Conservation (phyloP, 2,888 invertebrate genomes). For the Homarus gammarus region DNA sequence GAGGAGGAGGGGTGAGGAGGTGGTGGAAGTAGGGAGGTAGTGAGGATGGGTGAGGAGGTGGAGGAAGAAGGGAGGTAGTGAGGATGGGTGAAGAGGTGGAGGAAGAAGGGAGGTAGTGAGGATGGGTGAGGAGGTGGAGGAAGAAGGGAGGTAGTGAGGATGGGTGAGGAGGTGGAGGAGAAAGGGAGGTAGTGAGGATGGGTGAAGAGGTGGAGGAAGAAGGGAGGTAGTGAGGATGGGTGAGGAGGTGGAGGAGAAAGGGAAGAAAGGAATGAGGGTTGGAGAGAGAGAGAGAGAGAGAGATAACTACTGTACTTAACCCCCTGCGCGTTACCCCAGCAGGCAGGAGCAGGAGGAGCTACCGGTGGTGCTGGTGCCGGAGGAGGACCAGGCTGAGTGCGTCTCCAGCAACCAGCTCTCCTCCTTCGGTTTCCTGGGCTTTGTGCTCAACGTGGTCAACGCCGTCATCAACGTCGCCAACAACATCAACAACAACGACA, state of each 20-base stretch:
- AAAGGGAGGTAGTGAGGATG: neutral
- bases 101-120: neutral
- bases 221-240: neutral
- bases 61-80: too few relatives aligned
- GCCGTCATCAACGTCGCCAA: too few relatives aligned
- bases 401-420: conserved; percentile 54
- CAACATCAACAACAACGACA: conserved; percentile 73
- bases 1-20: neutral
- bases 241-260: too few relatives aligned
- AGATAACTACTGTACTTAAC: too few relatives aligned
- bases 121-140: neutral
- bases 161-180: too few relatives aligned
- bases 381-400: conserved; percentile 50
- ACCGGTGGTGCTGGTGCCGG: conserved; percentile 57
- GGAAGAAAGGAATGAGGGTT: too few relatives aligned
- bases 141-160: neutral
- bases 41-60: too few relatives aligned
- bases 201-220: neutral
- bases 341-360: conserved; percentile 27
- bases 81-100: neutral
- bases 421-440: conserved; percentile 67
- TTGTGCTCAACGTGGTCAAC: conserved; percentile 65
- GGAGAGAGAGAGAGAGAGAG: too few relatives aligned
- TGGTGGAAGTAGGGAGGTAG: too few relatives aligned
- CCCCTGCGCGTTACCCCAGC: too few relatives aligned